phyloP scores from a whole-genome alignment of 2,113 vertebrate genomes.

The Junco hyemalis region DNA sequence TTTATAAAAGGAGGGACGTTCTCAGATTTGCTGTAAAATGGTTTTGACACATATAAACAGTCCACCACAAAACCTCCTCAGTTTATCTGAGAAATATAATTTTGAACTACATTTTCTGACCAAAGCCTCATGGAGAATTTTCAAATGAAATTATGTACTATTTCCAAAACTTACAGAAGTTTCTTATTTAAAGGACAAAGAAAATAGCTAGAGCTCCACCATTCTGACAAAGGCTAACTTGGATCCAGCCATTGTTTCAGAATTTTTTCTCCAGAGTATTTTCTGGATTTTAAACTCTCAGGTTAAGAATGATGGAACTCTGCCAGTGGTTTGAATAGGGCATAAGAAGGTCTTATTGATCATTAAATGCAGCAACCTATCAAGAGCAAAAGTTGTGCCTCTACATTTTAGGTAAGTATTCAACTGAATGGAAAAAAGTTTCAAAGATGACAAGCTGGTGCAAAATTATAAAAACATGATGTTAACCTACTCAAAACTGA shows the following conservation, averaged over 20 bases:
- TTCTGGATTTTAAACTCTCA: background rate
- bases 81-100: background rate
- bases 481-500: background rate
- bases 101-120: background rate
- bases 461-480: background rate
- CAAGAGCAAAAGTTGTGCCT: background rate
- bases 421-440: background rate
- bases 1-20: constrained; percentile 72
- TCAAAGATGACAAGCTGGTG: background rate
- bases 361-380: background rate
- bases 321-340: background rate
- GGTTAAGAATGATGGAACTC: background rate
- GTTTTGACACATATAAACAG: background rate
- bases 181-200: background rate
- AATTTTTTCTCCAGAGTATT: background rate
- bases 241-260: background rate
- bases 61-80: background rate
- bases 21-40: constrained; percentile 61
- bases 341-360: background rate
- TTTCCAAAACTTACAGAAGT: background rate
- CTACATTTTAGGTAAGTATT: background rate
- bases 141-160: background rate
- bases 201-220: background rate
- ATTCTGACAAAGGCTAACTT: background rate
- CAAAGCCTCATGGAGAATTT: background rate